These are phyloP conservation scores for Cyanoramphus novaezelandiae DNA, from an alignment of 2,113 vertebrate genomes.

Conservation along the genomic window DNA sequence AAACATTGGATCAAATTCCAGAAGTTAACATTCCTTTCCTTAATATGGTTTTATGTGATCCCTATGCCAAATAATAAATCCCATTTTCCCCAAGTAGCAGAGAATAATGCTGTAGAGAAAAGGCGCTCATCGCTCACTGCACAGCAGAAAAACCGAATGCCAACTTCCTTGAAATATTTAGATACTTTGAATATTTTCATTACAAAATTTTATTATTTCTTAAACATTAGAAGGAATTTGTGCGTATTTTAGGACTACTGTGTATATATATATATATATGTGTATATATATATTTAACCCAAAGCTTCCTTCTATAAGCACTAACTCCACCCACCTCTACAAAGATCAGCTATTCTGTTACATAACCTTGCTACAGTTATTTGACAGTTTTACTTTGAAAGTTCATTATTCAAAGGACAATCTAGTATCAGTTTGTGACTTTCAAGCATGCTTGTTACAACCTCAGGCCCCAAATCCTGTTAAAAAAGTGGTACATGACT, in stretches of 20 bases:
- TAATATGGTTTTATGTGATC: neutral
- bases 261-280: neutral
- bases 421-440: neutral
- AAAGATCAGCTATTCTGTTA: neutral
- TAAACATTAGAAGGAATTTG: neutral
- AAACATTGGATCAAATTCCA: neutral
- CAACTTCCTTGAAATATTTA: neutral
- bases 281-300: neutral
- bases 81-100: neutral
- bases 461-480: neutral
- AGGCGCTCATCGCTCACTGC: neutral
- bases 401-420: neutral
- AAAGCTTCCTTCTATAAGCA: neutral
- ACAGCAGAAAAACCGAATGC: neutral
- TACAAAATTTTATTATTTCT: neutral
- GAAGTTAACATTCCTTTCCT: neutral
- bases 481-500: neutral
- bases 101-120: neutral
- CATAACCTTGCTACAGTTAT: neutral
- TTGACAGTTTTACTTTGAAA: neutral
- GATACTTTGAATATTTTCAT: neutral
- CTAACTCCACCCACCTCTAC: neutral
- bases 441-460: neutral
- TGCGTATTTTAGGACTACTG: neutral
- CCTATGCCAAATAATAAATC: neutral